Evolutionary conservation across 1,140 invertebrate species (phyloP).

Genomic region (Hylaeus anthracinus): DNA sequence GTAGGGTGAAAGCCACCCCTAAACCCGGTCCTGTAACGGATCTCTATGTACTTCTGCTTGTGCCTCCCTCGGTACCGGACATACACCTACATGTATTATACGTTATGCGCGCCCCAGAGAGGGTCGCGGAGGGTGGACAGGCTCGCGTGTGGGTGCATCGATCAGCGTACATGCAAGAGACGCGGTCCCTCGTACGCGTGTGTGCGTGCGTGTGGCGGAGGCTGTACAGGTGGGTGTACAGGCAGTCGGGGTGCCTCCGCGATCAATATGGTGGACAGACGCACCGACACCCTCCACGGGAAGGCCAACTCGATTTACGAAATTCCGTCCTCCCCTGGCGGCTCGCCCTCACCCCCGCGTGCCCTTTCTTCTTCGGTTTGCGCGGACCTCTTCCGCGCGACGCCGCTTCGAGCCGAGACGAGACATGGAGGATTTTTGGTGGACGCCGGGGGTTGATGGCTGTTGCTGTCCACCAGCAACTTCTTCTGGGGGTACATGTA

Average conservation of each 20-base stretch:
- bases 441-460: too few relatives aligned
- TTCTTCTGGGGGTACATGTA: too few relatives aligned
- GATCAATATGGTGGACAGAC: slow-evolving; percentile 82
- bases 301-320: slow-evolving; percentile 76
- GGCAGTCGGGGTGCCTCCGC: slow-evolving; percentile 68
- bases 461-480: too few relatives aligned
- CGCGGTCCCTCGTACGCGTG: too few relatives aligned
- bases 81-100: slow-evolving; percentile 19
- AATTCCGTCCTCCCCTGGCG: slow-evolving; percentile 71
- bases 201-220: background rate
- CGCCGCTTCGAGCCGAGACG: background rate
- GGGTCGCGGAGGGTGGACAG: background rate
- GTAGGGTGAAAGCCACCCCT: slow-evolving; percentile 74
- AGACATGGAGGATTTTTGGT: background rate
- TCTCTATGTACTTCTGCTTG: slow-evolving; percentile 62
- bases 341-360: slow-evolving; percentile 36
- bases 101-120: slow-evolving; percentile 8
- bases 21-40: slow-evolving; percentile 75
- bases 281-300: slow-evolving; percentile 73
- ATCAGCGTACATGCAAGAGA: slow-evolving; percentile 1
- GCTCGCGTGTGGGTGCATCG: slow-evolving; percentile 6
- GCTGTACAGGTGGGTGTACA: slow-evolving; percentile 34
- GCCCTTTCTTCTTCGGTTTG: background rate
- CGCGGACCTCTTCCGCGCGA: background rate
- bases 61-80: background rate